phyloP scores from a whole-genome alignment of 2,888 invertebrate genomes.

The Drosophila bunnanda region DNA sequence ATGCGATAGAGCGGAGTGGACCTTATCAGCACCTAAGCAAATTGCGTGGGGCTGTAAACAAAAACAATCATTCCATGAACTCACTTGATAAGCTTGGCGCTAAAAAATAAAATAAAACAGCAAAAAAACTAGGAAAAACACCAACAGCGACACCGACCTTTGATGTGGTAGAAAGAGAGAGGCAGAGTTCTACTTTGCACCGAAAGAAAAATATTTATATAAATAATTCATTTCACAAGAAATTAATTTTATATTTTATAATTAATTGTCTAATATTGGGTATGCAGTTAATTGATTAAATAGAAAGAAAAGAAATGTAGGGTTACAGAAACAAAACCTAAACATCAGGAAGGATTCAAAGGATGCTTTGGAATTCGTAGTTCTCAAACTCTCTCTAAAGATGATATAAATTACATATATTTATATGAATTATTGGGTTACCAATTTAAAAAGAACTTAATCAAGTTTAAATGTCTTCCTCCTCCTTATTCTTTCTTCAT shows the following conservation, averaged over 20 bases:
- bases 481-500: not conserved
- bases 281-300: not conserved
- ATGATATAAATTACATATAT: too few relatives aligned
- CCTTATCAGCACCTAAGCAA: constrained; percentile 64
- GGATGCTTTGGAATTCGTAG: too few relatives aligned
- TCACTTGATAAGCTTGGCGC: constrained; percentile 36
- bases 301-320: not conserved
- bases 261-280: not conserved
- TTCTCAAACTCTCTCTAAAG: too few relatives aligned
- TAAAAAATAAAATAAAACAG: constrained; percentile 26
- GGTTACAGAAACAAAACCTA: too few relatives aligned
- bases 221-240: not conserved
- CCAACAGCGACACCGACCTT: constrained; percentile 45
- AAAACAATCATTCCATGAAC: constrained; percentile 59
- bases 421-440: too few relatives aligned
- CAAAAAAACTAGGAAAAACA: constrained; percentile 26
- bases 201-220: not conserved
- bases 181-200: constrained; percentile 7
- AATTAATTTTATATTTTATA: too few relatives aligned
- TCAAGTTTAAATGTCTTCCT: too few relatives aligned
- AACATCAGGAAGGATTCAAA: too few relatives aligned
- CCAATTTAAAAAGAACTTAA: too few relatives aligned
- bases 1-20: constrained; percentile 7
- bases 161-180: constrained; percentile 40
- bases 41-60: constrained; percentile 74